phyloP scores from a whole-genome alignment of 2,888 invertebrate genomes.

The Brachycybe producta region DNA sequence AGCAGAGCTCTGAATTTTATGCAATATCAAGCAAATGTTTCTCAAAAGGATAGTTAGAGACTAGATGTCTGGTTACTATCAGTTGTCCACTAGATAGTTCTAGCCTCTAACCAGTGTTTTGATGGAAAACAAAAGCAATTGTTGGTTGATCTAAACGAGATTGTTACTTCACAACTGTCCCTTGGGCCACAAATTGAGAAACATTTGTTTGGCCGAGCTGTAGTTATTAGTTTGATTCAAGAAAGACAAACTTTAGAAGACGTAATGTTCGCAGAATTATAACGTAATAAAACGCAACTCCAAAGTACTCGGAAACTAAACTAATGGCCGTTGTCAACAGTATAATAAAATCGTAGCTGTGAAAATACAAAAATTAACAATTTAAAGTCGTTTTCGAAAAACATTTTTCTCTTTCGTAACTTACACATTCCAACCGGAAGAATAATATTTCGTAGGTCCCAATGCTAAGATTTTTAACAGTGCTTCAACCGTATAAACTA shows the following conservation, averaged over 20 bases:
- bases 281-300: conserved; percentile 52
- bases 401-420: background rate
- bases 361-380: conserved; percentile 6
- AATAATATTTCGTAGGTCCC: conserved; percentile 56
- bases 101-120: too few species aligned
- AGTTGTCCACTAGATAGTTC: too few species aligned
- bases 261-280: conserved; percentile 58
- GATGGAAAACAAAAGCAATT: too few species aligned
- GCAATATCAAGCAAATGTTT: too few species aligned
- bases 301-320: conserved; percentile 49
- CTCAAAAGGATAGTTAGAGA: too few species aligned
- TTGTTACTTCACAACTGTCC: too few species aligned
- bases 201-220: too few species aligned
- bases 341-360: conserved; percentile 23
- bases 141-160: too few species aligned
- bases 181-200: too few species aligned
- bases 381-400: background rate
- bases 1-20: too few species aligned
- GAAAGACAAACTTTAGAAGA: conserved; percentile 12
- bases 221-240: too few species aligned
- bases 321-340: conserved; percentile 43
- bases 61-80: too few species aligned
- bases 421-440: conserved; percentile 63
- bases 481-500: conserved; percentile 66
- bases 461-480: conserved; percentile 55